Base-by-base conservation (phyloP, 2,888 invertebrate species). In the Eilema griseolum region DNA sequence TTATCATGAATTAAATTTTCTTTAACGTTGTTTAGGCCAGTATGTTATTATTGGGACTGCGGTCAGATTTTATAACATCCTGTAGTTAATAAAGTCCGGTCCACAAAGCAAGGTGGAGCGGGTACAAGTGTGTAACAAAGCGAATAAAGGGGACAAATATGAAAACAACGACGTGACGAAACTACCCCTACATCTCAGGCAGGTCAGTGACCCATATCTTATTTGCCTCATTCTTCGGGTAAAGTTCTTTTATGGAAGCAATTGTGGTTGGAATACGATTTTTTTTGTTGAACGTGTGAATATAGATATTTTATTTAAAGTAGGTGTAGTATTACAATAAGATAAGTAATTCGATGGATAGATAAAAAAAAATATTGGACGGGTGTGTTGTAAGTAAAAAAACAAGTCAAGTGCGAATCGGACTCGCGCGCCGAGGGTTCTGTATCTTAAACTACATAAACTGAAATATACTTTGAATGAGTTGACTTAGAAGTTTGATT, bases 101-200 rank as follows among this genome's bases (percentile, higher is more conserved):
- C 86, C 78, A 85, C 78, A 85, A 75, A 85, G 86, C 86, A 92
- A 92, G 89, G 91, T 91, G 89, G 82, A 83, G 78, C 79, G 72
- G 83, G 86, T 72, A 92, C 93, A 94, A 94, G 93, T 94, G 92
- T 86, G 79, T 87, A 84, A 92, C 90, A 91, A 92, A 86, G 85
- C 82, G 75, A 79, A 90, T 85, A 92, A 92, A 86, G 84, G 83
- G 79, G 74, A 90, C 89, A 90, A 91, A 86, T 86, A 81, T 75
- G 82, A 88, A 91, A 87, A 86, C 83, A 85, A 90, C 88, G 89
- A 87, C 83, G 79, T 80, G 80, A 85, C 77, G 78, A 84, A 84
- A 86, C 86, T 79, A 87, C 89, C 91, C 89, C 86, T 87, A 84
- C 79, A 79, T 88, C 86, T 84, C 82, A 85, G 79, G 80, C 76